These are phyloP conservation scores for Scylla paramamosain DNA, from an alignment of 1,140 invertebrate genomes.

Conservation along the genomic window DNA sequence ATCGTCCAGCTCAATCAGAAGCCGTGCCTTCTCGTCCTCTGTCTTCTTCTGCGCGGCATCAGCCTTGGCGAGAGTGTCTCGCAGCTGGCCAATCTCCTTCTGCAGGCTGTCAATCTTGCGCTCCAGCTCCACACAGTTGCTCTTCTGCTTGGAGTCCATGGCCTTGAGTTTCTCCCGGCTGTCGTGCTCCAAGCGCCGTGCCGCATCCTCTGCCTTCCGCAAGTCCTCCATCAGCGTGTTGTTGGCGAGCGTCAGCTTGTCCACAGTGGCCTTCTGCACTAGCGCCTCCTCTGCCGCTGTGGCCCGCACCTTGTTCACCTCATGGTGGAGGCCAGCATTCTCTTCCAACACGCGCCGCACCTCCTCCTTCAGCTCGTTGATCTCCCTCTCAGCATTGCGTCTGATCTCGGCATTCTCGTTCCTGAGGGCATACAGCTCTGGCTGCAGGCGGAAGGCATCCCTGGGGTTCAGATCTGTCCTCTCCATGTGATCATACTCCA, in stretches of 20 bases:
- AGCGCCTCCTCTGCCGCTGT: neutral
- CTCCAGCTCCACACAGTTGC: neutral
- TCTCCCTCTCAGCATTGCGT: conserved; percentile 16
- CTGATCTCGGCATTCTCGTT: conserved; percentile 38
- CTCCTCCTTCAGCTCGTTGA: conserved; percentile 39
- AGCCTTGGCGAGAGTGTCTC: conserved; percentile 9
- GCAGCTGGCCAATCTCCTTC: neutral
- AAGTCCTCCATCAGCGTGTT: conserved; percentile 6
- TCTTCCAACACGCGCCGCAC: neutral
- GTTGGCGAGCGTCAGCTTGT: conserved; percentile 14
- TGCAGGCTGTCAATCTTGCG: neutral
- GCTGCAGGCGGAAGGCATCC: neutral
- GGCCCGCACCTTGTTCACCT: neutral
- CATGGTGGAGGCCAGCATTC: neutral
- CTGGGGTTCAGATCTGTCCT: neutral
- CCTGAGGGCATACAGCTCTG: conserved; percentile 32
- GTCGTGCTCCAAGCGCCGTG: conserved; percentile 33
- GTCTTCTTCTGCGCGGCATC: conserved; percentile 18
- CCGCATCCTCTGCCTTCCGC: conserved; percentile 28
- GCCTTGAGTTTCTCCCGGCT: conserved; percentile 17
- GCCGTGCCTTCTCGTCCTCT: conserved; percentile 4
- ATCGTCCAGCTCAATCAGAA: neutral
- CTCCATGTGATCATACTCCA: conserved; percentile 9
- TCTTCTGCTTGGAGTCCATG: conserved; percentile 50
- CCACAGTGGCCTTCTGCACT: neutral